phyloP scores from a whole-genome alignment of 2,888 invertebrate genomes.

The Atherix ibis region DNA sequence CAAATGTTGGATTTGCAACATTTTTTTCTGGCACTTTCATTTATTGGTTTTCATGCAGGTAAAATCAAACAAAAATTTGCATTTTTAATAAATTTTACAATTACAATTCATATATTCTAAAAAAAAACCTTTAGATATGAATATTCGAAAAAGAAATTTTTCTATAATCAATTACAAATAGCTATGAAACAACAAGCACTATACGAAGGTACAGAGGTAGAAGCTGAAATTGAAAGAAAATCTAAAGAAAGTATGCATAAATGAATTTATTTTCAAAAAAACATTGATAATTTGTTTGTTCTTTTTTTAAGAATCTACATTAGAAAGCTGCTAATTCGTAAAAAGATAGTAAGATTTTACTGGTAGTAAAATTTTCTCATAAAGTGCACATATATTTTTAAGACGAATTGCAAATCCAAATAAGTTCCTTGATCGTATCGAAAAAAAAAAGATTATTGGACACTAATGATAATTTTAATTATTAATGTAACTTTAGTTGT shows the following conservation, averaged over 20 bases:
- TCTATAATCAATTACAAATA: constrained; percentile 44
- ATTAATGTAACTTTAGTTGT: too few relatives aligned
- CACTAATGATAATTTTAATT: too few relatives aligned
- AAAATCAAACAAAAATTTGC: not conserved
- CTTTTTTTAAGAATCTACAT: too few relatives aligned
- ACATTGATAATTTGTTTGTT: too few relatives aligned
- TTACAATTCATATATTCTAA: not conserved
- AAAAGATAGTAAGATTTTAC: too few relatives aligned
- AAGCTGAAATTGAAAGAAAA: constrained; percentile 3
- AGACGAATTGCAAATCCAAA: too few relatives aligned
- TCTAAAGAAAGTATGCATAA: constrained; percentile 2
- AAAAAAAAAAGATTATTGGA: too few relatives aligned
- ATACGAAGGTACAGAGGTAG: constrained; percentile 43
- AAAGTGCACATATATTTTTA: too few relatives aligned
- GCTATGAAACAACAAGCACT: constrained; percentile 43
- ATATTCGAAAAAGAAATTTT: constrained; percentile 49
- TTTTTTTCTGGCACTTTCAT: constrained; percentile 46
- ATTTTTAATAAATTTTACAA: too few relatives aligned
- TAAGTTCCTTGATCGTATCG: too few relatives aligned
- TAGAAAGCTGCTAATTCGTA: constrained; percentile 2
- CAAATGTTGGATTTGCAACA: constrained; percentile 48
- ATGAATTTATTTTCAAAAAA: not conserved
- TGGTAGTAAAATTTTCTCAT: too few relatives aligned
- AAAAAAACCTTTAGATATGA: constrained; percentile 36
- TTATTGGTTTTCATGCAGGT: constrained; percentile 52